Evolutionary conservation across 37 sponge, comb jelly and placozoan genomes (phyloP), one percentile per base, ranked within the genome.

Genomic region (Agelas oroides): DNA sequence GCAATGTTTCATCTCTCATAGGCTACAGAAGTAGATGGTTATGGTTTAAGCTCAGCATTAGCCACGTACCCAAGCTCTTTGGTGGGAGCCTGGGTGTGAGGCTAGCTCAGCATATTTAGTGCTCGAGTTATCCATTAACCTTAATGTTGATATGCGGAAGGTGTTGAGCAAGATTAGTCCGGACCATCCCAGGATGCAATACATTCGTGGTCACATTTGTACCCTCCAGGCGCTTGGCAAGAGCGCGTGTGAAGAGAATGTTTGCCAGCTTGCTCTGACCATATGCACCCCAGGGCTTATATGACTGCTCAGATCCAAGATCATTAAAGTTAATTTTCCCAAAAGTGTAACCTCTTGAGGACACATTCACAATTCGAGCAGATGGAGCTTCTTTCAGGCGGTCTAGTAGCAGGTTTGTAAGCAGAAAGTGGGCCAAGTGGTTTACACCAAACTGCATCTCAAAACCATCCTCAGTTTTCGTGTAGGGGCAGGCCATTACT

Each of bases 391-490:
- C 72, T 6, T 78, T 79, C 77, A 81, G 41, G 15, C 72, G 46
- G 33, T 81, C 82, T 6, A 81, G 58, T 16, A 81, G 58, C 18
- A 81, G 55, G 31, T 76, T 76, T 0, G 82, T 81, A 3, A 81
- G 72, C 3, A 81, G 72, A 36, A 74, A 81, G 39, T 81, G 82
- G 53, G 76, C 82, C 25, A 81, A 14, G 27, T 81, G 41, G 33
- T 81, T 81, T 11, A 71, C 61, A 35, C 78, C 54, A 18, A 81
- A 76, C 28, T 81, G 82, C 77, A 78, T 71, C 41, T 81, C 82
- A 18, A 81, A 32, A 30, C 82, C 82, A 40, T 81, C 82, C 8
- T 40, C 80, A 21, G 78, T 93, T 75, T 16, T 59, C 81, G 72
- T 41, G 76, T 60, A 53, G 76, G 83, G 37, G 59, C 40, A 91